Evolutionary conservation across 2,888 invertebrate species (phyloP).

Genomic region (Drosophila sordidula): DNA sequence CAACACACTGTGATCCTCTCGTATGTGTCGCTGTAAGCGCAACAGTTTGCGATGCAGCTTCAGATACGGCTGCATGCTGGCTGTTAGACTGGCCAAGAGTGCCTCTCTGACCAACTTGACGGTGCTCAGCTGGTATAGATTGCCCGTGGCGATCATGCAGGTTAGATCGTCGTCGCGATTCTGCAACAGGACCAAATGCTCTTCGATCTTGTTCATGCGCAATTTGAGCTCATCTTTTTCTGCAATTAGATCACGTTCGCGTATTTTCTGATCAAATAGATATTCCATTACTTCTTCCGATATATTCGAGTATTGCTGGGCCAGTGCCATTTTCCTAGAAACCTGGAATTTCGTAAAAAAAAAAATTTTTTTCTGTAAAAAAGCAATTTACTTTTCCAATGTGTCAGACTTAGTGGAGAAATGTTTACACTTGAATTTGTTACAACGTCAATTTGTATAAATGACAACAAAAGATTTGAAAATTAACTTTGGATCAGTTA

Average conservation of each 20-base stretch:
- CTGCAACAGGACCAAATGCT: constrained; percentile 47
- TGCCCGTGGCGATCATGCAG: constrained; percentile 54
- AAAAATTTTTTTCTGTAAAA: constrained; percentile 6
- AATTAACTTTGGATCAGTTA: constrained; percentile 1
- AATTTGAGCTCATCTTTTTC: constrained; percentile 53
- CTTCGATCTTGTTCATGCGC: constrained; percentile 43
- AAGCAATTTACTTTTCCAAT: constrained; percentile 10
- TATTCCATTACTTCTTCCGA: constrained; percentile 61
- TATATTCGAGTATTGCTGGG: constrained; percentile 26
- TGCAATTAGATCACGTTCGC: constrained; percentile 45
- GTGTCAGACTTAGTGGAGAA: constrained; percentile 12
- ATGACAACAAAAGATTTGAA: background rate
- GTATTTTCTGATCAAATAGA: constrained; percentile 52
- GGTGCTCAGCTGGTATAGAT: constrained; percentile 59
- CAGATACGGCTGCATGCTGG: constrained; percentile 40
- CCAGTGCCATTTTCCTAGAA: constrained; percentile 10
- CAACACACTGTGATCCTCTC: constrained; percentile 36
- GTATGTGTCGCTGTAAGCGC: constrained; percentile 51
- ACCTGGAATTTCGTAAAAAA: constrained; percentile 16
- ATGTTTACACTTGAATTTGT: background rate
- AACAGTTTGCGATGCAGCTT: constrained; percentile 52
- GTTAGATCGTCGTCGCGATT: constrained; percentile 46
- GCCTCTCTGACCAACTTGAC: constrained; percentile 51
- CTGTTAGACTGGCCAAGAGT: constrained; percentile 21
- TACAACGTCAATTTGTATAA: too few species aligned